Evolutionary conservation across 1,140 invertebrate species (phyloP).

Genomic region (Mercenaria mercenaria): DNA sequence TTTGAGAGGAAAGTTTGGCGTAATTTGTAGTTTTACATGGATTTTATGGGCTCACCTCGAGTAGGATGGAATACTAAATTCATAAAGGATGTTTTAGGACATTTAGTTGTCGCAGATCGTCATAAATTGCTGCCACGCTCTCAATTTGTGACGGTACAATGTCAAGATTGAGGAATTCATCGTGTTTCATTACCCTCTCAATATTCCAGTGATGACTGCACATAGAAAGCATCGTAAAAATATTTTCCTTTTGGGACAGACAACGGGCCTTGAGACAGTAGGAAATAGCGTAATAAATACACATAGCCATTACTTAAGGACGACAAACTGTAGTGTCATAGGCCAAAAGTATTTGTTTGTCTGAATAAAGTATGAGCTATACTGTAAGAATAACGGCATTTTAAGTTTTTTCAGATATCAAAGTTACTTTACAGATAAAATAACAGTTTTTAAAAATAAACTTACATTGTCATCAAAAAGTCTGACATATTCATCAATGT

Average conservation of each 20-base stretch:
- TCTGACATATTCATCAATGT: no score
- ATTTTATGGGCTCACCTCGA: conserved; percentile 65
- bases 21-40: conserved; percentile 67
- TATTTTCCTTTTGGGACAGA: conserved; percentile 22
- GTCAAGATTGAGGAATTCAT: conserved; percentile 54
- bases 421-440: no score
- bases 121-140: conserved; percentile 60
- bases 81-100: conserved; percentile 66
- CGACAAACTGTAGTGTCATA: conserved; percentile 5
- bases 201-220: conserved; percentile 30
- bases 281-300: conserved; percentile 8
- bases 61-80: conserved; percentile 62
- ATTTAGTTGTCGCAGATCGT: conserved; percentile 61
- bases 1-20: conserved; percentile 60
- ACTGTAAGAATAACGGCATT: no score
- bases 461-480: no score
- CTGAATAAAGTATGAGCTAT: no score
- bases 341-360: neutral
- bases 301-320: neutral
- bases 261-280: neutral
- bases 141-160: conserved; percentile 56
- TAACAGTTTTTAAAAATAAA: no score
- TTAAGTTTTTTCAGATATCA: no score
- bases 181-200: conserved; percentile 57
- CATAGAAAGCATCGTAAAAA: conserved; percentile 25